Evolutionary conservation across 2,888 invertebrate genomes (phyloP).

Genomic region (Phortica magna): DNA sequence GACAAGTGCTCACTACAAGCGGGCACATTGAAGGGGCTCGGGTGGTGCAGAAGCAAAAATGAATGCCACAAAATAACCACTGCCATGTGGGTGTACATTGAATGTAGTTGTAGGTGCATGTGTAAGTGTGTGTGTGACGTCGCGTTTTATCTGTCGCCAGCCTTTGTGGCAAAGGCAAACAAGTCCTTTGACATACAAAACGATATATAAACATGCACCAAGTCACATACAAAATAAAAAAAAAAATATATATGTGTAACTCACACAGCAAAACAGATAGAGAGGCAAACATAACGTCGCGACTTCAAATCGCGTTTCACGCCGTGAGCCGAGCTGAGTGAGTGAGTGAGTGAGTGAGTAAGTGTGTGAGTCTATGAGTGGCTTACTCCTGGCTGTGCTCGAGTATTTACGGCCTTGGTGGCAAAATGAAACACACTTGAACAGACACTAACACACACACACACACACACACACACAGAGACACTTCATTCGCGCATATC

Average conservation of each 20-base stretch:
- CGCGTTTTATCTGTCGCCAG: conserved; percentile 20
- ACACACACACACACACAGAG: neutral
- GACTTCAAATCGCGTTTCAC: conserved; percentile 27
- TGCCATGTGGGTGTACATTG: neutral
- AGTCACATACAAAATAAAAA: neutral
- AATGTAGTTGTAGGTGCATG: neutral
- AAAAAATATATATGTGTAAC: too few relatives aligned
- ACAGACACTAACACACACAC: neutral
- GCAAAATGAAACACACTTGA: conserved; percentile 56
- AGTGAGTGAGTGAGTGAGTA: neutral
- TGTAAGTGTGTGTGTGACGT: neutral
- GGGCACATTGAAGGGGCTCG: neutral
- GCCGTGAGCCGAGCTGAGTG: neutral
- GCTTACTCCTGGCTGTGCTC: conserved; percentile 8
- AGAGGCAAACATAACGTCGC: neutral
- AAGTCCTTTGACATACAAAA: conserved; percentile 33
- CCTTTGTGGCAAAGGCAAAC: conserved; percentile 32
- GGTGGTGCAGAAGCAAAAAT: neutral
- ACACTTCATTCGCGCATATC: neutral
- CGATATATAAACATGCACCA: conserved; percentile 25
- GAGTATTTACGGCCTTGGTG: conserved; percentile 64
- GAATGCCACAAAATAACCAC: conserved; percentile 1
- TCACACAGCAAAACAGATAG: neutral
- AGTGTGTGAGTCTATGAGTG: neutral
- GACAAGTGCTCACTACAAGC: conserved; percentile 20